phyloP scores from a whole-genome alignment of 2,113 vertebrate genomes.

The Lutjanus erythropterus region DNA sequence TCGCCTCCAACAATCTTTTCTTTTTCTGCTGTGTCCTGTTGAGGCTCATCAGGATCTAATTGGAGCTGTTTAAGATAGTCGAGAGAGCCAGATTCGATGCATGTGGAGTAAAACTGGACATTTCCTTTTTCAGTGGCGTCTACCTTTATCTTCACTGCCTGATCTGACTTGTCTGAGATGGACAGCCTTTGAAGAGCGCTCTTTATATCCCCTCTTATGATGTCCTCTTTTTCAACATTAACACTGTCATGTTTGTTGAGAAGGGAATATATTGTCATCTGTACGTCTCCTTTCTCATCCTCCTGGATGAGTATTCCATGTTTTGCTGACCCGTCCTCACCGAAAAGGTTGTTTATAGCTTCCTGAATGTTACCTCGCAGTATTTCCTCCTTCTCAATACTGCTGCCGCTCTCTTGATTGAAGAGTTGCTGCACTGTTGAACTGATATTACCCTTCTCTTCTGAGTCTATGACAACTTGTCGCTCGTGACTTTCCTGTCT shows the following conservation, averaged over 20 bases:
- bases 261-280: conserved; percentile 94
- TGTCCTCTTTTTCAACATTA: conserved; percentile 83
- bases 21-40: conserved; percentile 71
- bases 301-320: conserved; percentile 94
- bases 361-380: conserved; percentile 89
- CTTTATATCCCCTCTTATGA: conserved; percentile 89
- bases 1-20: conserved; percentile 89
- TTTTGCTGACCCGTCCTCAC: conserved; percentile 80
- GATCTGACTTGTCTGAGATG: conserved; percentile 77
- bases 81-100: conserved; percentile 92
- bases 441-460: conserved; percentile 91
- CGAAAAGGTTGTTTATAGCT: conserved; percentile 89
- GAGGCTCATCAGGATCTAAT: conserved; percentile 80
- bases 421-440: conserved; percentile 89
- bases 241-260: conserved; percentile 86
- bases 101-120: conserved; percentile 93
- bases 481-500: conserved; percentile 80
- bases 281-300: conserved; percentile 92
- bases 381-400: conserved; percentile 89
- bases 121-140: conserved; percentile 90
- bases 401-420: conserved; percentile 83
- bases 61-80: conserved; percentile 91
- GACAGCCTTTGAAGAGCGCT: conserved; percentile 86
- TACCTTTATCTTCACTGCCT: conserved; percentile 83
- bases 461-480: conserved; percentile 86